Evolutionary conservation across 2,113 vertebrate genomes (phyloP), one percentile per base, ranked within the genome.

Genomic region (Epinephelus moara): DNA sequence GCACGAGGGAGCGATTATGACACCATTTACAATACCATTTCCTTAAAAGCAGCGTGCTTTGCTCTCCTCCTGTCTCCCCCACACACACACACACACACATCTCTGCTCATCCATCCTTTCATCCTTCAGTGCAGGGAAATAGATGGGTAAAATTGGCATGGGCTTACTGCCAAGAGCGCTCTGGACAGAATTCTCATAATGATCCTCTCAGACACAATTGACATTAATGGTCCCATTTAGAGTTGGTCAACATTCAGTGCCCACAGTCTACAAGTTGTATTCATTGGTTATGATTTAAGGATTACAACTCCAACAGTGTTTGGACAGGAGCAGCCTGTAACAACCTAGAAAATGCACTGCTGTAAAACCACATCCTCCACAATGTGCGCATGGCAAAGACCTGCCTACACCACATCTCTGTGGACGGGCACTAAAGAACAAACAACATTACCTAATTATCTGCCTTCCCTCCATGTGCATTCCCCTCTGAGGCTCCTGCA

Each of bases 191-290:
- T 72, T 82, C 83, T 88, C 89, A 89, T 84, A 86, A 91, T 87
- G 83, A 88, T 84, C 80, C 88, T 84, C 80, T 90, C 76, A 42
- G 84, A 81, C 90, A 85, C 75, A 89, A 90, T 74, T 86, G 79
- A 75, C 91, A 87, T 80, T 89, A 92, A 88, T 88, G 81, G 88
- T 71, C 70, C 83, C 40, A 91, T 90, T 92, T 89, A 81, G 81
- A 82, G 47, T 53, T 77, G 75, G 88, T 86, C 74, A 67, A 83
- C 86, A 80, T 60, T 81, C 77, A 64, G 84, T 25, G 60, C 27
- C 40, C 52, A 70, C 27, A 57, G 33, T 63, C 68, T 80, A 76
- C 76, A 84, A 73, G 78, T 80, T 86, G 55, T 53, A 75, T 70
- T 70, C n/a, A 81, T 52, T 53, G 42, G 33, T 80, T 79, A 55